phyloP scores from a whole-genome alignment of 2,888 invertebrate species.

The Embidobia sp. region DNA sequence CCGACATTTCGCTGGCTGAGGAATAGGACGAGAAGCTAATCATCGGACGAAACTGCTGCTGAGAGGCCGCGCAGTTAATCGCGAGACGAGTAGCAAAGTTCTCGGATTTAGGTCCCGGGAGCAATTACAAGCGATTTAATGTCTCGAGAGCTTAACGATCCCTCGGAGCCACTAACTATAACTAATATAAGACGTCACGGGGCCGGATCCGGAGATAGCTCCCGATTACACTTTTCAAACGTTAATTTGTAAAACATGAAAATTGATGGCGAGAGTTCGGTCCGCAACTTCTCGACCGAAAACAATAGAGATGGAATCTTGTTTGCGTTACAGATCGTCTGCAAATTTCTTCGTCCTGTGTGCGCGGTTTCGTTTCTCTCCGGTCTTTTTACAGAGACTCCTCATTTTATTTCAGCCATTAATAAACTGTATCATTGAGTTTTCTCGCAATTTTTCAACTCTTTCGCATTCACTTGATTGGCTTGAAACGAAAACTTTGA shows the following conservation, averaged over 20 bases:
- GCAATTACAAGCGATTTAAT: conserved; percentile 65
- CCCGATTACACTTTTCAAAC: conserved; percentile 38
- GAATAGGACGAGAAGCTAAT: conserved; percentile 46
- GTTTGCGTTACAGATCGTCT: conserved; percentile 4
- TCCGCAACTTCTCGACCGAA: conserved; percentile 16
- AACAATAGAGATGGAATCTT: conserved; percentile 21
- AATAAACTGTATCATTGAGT: no score
- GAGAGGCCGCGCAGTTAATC: conserved; percentile 60
- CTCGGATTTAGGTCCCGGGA: conserved; percentile 63
- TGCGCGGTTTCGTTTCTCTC: no score
- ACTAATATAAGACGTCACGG: conserved; percentile 50
- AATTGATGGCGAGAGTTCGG: conserved; percentile 38
- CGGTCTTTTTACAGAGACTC: no score
- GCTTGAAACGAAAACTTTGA: no score
- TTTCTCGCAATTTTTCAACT: no score
- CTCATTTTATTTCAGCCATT: no score
- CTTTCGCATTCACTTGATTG: no score
- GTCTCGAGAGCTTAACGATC: conserved; percentile 63
- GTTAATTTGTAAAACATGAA: conserved; percentile 48
- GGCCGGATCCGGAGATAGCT: conserved; percentile 16
- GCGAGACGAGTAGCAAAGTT: conserved; percentile 64
- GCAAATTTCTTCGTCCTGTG: no score
- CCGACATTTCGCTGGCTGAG: conserved; percentile 49
- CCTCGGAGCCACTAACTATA: conserved; percentile 54
- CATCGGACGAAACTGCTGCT: conserved; percentile 56